Conservation (phyloP, 2,113 vertebrate genomes). For the Brachirus orientalis region DNA sequence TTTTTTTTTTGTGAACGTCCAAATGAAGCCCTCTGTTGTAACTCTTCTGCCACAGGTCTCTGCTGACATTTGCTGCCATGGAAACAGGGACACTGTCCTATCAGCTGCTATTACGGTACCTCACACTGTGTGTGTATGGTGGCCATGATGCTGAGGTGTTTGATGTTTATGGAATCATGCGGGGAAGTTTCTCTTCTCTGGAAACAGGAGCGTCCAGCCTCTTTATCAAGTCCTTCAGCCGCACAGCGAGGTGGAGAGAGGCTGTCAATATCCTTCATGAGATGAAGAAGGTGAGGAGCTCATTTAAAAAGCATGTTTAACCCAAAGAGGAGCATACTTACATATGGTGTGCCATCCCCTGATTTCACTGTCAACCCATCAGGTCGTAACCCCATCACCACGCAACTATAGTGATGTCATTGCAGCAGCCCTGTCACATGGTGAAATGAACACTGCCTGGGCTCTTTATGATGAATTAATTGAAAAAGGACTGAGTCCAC, state of each 20-base stretch:
- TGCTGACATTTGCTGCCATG: slow-evolving; percentile 85
- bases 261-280: slow-evolving; percentile 84
- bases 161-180: slow-evolving; percentile 92
- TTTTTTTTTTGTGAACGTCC: not conserved
- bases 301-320: not conserved
- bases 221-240: slow-evolving; percentile 86
- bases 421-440: slow-evolving; percentile 82
- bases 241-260: slow-evolving; percentile 87
- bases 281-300: slow-evolving; percentile 78
- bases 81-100: slow-evolving; percentile 86
- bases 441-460: slow-evolving; percentile 82
- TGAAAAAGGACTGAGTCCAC: slow-evolving; percentile 77
- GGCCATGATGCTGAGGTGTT: slow-evolving; percentile 83
- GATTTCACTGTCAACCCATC: not conserved
- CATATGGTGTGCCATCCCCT: not conserved
- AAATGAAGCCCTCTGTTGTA: not conserved
- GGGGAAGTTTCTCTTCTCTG: slow-evolving; percentile 82
- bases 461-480: slow-evolving; percentile 86
- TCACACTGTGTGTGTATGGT: slow-evolving; percentile 85
- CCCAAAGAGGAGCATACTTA: not conserved
- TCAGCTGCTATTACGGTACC: slow-evolving; percentile 85
- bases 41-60: slow-evolving; percentile 80
- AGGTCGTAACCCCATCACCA: slow-evolving; percentile 78
- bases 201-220: slow-evolving; percentile 86
- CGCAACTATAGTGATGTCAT: slow-evolving; percentile 87